Evolutionary conservation across 2,113 vertebrate species (phyloP).

Genomic region (Sinosuthora webbiana): DNA sequence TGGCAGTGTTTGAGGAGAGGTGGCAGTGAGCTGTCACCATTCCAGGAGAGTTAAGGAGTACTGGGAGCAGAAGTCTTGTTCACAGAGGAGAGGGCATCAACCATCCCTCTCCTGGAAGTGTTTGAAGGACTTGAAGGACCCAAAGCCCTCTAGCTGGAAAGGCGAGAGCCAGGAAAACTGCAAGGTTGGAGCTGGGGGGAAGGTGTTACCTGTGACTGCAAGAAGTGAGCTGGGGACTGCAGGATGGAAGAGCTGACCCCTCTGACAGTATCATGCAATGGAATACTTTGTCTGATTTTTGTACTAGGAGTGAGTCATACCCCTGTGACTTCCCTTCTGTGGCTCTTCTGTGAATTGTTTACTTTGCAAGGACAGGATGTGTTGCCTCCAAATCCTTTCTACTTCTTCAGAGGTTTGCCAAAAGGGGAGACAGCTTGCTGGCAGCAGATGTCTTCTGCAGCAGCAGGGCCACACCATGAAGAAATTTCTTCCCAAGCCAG

Average conservation of each 20-base stretch:
- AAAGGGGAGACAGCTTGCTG: not conserved
- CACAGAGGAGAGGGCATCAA: not conserved
- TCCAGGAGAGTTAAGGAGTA: not conserved
- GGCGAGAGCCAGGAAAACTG: not conserved
- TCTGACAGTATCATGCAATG: not conserved
- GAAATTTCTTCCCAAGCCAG: not conserved
- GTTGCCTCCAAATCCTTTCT: not conserved
- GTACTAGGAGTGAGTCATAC: not conserved
- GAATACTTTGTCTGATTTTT: not conserved
- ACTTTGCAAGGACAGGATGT: not conserved
- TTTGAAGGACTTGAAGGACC: not conserved
- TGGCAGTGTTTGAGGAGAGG: not conserved
- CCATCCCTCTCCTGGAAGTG: not conserved
- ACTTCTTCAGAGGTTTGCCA: not conserved
- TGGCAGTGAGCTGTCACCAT: not conserved
- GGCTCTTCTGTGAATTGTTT: constrained; percentile 39
- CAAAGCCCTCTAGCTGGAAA: not conserved
- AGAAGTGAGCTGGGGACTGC: not conserved
- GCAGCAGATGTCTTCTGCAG: not conserved
- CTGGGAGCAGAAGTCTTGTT: not conserved
- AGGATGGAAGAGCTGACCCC: not conserved
- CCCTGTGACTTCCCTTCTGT: not conserved
- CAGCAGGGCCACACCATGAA: not conserved
- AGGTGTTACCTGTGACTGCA: not conserved
- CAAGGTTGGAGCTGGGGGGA: not conserved